These are phyloP conservation scores for Mylabris phalerata DNA, from an alignment of 1,140 invertebrate species.

Conservation along the genomic window DNA sequence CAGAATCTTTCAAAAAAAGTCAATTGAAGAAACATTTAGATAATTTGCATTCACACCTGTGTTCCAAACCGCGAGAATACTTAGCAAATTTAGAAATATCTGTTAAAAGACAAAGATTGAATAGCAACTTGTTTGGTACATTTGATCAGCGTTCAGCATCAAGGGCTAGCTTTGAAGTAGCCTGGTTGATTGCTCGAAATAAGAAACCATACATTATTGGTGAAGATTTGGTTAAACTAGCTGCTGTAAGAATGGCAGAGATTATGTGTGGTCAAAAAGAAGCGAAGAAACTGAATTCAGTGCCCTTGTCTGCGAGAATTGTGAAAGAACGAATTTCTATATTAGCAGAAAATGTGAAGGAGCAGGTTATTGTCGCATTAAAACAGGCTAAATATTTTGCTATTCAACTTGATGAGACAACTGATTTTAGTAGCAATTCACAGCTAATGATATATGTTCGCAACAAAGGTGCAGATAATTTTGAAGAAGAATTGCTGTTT, in stretches of 20 bases:
- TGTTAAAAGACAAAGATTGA: conserved; percentile 24
- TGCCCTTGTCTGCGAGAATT: conserved; percentile 27
- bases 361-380: conserved; percentile 20
- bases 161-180: conserved; percentile 26
- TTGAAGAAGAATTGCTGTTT: conserved; percentile 18
- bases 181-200: conserved; percentile 26
- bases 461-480: conserved; percentile 22
- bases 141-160: conserved; percentile 28
- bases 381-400: conserved; percentile 16
- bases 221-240: conserved; percentile 24
- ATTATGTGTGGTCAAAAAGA: conserved; percentile 20
- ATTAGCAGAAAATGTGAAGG: conserved; percentile 25
- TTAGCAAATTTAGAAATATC: conserved; percentile 24
- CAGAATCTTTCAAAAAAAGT: conserved; percentile 29
- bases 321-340: background rate
- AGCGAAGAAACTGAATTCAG: conserved; percentile 27
- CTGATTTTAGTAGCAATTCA: conserved; percentile 19
- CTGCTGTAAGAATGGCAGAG: conserved; percentile 20
- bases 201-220: conserved; percentile 24
- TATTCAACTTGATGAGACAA: conserved; percentile 14
- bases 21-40: conserved; percentile 27
- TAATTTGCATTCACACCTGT: conserved; percentile 20
- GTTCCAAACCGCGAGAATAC: conserved; percentile 24
- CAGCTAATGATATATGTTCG: conserved; percentile 23
- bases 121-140: conserved; percentile 23